These are phyloP conservation scores for Habroteleia sp. DNA, from an alignment of 2,888 invertebrate genomes.

Conservation along the genomic window DNA sequence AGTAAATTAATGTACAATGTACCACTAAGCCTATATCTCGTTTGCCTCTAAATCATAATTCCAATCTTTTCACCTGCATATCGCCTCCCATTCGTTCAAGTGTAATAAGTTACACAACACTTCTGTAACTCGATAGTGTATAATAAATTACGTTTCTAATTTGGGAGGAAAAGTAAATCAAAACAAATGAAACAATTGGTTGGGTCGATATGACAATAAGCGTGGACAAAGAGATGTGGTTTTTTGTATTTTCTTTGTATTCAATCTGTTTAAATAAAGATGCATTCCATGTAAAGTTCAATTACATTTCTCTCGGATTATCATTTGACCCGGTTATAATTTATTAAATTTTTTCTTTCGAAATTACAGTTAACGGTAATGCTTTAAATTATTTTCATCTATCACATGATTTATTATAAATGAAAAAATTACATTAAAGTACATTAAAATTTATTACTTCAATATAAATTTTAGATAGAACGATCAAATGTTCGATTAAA, in stretches of 20 bases:
- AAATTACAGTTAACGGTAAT: too few relatives aligned
- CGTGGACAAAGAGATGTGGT: constrained; percentile 16
- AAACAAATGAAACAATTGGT: constrained; percentile 12
- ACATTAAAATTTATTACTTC: too few relatives aligned
- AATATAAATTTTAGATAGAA: too few relatives aligned
- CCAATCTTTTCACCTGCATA: constrained; percentile 10
- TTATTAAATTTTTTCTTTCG: neutral
- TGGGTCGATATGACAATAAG: constrained; percentile 37
- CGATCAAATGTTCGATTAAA: too few relatives aligned
- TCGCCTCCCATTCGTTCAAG: too few relatives aligned
- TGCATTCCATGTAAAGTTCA: constrained; percentile 13
- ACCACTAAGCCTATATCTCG: too few relatives aligned
- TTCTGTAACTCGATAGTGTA: constrained; percentile 36
- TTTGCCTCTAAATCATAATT: too few relatives aligned
- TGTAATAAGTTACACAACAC: too few relatives aligned
- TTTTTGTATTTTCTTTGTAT: constrained; percentile 25
- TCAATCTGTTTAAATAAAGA: constrained; percentile 27
- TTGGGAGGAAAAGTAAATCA: constrained; percentile 10
- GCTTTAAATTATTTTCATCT: too few relatives aligned
- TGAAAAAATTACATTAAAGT: too few relatives aligned
- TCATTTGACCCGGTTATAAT: constrained; percentile 9
- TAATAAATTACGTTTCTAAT: constrained; percentile 11
- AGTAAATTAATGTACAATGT: too few relatives aligned
- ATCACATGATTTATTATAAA: too few relatives aligned
- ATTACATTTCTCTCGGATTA: constrained; percentile 1